Base-by-base conservation (phyloP, 2,888 invertebrate genomes). In the Anarsia innoxiella region DNA sequence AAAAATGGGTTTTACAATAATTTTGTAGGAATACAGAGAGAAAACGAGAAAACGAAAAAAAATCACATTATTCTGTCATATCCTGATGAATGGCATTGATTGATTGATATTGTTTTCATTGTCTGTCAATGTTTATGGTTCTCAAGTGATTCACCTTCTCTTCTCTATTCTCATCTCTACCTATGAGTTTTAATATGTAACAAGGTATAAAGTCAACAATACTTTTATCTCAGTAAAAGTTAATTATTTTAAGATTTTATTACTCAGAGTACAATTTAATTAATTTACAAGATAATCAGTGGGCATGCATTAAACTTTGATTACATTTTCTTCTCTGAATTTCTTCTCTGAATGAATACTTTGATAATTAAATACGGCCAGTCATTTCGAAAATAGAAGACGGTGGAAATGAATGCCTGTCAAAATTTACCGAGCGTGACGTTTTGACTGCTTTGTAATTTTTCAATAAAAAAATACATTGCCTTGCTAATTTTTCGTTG, bases 401-500 rank as follows among this genome's bases (percentile, higher is more conserved):
- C 41, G 45, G n/a, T 33, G 36, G 43, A 56, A 69, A 73, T 71
- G 59, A 69, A 67, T 53, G 50, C 36, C 46, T 70, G 82, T 78
- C 82, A 77, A 80, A 80, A 75, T 77, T 63, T 63, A 56, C 54
- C 63, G 59, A 61, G 56, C 57, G 70, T 77, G 77, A 79, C 77
- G 58, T 75, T 67, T 71, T 53, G 57, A 53, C 53, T 55, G 59
- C n/a, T 63, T 59, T 64, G 59, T 64, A 65, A 51, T 25, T 59
- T 66, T 66, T 63, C 46, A 49, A 52, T 59, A 68, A 58, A 66
- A 74, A 70, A n/a, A n/a, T n/a, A n/a, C n/a, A n/a, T n/a, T n/a
- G n/a, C n/a, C n/a, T 63, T 63, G 57, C 60, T 59, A 52, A 50
- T 19, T 59, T 63, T 59, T 56, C 50, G 59, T 64, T 53, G 62